Percentiles rank a stretch among this genome's conserved stretches.
These are phyloP conservation scores for Erannis defoliaria DNA, from an alignment of 2,888 invertebrate species.

Conservation along the genomic window DNA sequence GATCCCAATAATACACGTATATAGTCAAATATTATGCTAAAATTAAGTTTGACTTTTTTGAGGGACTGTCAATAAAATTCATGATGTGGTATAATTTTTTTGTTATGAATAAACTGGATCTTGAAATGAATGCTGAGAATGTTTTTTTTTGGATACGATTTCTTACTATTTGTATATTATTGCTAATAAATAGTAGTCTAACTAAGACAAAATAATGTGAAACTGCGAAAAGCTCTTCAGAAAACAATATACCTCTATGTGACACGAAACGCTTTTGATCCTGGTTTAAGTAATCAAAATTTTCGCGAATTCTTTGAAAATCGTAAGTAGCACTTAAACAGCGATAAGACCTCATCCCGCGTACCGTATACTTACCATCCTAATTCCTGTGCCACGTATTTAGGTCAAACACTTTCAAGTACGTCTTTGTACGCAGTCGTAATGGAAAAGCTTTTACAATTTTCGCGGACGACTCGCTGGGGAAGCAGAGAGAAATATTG, in stretches of 20 bases:
- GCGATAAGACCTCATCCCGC: constrained; percentile 16
- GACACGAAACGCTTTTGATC: constrained; percentile 9
- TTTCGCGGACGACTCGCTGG: constrained; percentile 17
- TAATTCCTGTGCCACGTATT: constrained; percentile 29
- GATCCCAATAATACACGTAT: no score
- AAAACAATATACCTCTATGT: background rate
- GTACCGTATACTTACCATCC: constrained; percentile 24
- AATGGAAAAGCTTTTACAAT: constrained; percentile 37
- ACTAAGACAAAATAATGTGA: background rate
- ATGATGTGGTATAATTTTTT: no score
- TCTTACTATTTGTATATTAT: background rate
- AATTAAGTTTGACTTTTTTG: no score
- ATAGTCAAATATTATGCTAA: no score
- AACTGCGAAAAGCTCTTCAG: background rate
- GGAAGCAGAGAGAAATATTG: constrained; percentile 5
- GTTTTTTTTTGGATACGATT: no score
- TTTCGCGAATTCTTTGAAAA: constrained; percentile 11
- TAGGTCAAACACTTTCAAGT: constrained; percentile 36
- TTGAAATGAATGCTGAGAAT: no score
- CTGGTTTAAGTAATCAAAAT: constrained; percentile 4
- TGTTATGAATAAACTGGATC: no score
- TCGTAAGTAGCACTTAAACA: constrained; percentile 9
- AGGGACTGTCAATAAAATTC: no score
- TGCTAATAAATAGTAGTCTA: background rate
- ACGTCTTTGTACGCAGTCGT: constrained; percentile 31